phyloP scores from a whole-genome alignment of 2,797 vertebrate species.

The Mormyrus hasselquistii region DNA sequence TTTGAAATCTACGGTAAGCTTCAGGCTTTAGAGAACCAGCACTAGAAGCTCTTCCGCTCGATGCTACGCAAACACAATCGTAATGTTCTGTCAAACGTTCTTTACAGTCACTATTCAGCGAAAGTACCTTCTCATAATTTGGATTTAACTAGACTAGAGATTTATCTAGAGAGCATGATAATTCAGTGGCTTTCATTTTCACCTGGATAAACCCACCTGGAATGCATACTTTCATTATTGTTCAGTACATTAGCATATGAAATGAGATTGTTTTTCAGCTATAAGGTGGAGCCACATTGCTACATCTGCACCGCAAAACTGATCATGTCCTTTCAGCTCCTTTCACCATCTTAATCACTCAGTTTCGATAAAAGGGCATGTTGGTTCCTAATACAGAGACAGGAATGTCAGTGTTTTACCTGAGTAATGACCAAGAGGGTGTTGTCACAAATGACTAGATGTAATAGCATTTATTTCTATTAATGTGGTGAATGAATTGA shows the following conservation, averaged over 20 bases:
- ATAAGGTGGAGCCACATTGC: neutral
- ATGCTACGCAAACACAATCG: neutral
- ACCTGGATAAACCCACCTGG: neutral
- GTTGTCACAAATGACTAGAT: slow-evolving; percentile 5
- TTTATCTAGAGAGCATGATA: neutral
- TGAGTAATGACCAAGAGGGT: slow-evolving; percentile 5
- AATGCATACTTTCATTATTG: neutral
- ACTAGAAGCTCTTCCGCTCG: neutral
- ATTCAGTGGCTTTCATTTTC: neutral
- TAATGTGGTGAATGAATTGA: neutral
- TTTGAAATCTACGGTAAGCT: neutral
- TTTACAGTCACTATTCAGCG: neutral
- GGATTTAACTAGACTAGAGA: neutral
- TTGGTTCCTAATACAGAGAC: neutral
- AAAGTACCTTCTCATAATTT: neutral
- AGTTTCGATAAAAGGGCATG: neutral
- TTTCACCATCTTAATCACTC: neutral
- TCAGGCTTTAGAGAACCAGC: neutral
- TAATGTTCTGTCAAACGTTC: neutral
- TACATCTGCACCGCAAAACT: neutral
- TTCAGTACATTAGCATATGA: neutral
- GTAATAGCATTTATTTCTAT: neutral
- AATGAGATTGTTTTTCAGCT: neutral
- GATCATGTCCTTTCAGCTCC: neutral
- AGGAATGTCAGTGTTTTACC: neutral